phyloP scores from a whole-genome alignment of 2,797 vertebrate genomes.

The Psittacula derbiana region DNA sequence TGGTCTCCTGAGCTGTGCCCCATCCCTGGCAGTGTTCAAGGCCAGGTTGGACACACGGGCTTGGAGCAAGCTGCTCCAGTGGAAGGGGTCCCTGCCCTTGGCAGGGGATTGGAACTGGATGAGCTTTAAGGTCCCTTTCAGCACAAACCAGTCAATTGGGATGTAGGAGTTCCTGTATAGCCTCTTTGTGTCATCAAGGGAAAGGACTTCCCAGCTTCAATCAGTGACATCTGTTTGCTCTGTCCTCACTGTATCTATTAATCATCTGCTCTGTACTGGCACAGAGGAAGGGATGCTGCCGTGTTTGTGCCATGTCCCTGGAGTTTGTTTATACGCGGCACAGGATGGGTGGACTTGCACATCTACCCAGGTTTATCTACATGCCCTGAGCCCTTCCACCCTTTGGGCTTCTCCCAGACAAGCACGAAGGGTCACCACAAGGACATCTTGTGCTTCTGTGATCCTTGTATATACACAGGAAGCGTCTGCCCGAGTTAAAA shows the following conservation, averaged over 20 bases:
- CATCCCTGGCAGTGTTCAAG: background rate
- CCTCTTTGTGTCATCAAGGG: background rate
- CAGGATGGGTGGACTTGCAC: background rate
- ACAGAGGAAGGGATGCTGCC: background rate
- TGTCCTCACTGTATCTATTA: background rate
- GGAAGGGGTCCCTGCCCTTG: background rate
- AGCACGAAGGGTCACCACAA: background rate
- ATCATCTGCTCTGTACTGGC: background rate
- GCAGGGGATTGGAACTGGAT: background rate
- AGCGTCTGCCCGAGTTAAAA: background rate
- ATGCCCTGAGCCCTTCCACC: rapidly evolving
- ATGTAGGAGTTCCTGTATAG: background rate
- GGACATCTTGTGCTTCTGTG: background rate
- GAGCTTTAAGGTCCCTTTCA: background rate
- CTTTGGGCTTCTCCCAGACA: background rate
- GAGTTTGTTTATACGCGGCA: background rate
- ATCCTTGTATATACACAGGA: background rate
- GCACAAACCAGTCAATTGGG: background rate
- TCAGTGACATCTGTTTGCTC: background rate
- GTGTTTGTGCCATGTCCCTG: background rate
- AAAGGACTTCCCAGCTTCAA: background rate
- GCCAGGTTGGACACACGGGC: background rate
- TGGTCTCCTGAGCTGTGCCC: background rate
- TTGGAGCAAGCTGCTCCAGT: background rate
- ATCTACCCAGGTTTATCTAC: background rate